A percentile compares a stretch with the other conserved stretches of the same genome.
Conservation (phyloP, 1,140 invertebrate species). For the Trachelipus rathkii region DNA sequence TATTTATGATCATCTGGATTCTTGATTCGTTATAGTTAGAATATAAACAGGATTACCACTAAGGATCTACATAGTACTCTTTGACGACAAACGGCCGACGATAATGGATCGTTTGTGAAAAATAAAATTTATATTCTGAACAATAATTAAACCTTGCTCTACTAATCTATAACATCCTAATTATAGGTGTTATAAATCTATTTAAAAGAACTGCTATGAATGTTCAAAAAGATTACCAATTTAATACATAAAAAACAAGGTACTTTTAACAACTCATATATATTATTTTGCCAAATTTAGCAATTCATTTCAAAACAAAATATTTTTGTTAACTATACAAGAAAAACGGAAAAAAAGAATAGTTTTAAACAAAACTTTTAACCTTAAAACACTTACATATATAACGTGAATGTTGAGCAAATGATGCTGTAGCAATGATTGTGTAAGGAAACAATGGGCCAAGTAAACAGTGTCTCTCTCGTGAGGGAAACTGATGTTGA, state of each 20-base stretch:
- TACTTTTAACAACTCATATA: too few relatives aligned
- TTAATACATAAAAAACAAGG: too few relatives aligned
- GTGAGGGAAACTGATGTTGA: slow-evolving; percentile 87
- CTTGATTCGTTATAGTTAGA: slow-evolving; percentile 70
- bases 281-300: too few relatives aligned
- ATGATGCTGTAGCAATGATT: slow-evolving; percentile 69
- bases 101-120: slow-evolving; percentile 64
- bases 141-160: not conserved
- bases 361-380: not conserved
- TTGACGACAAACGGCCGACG: slow-evolving; percentile 73
- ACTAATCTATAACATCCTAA: too few relatives aligned
- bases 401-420: slow-evolving; percentile 52
- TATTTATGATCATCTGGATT: slow-evolving; percentile 40
- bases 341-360: not conserved
- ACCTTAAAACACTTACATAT: slow-evolving; percentile 4
- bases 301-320: too few relatives aligned
- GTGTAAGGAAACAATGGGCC: slow-evolving; percentile 94
- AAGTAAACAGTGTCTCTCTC: slow-evolving; percentile 87
- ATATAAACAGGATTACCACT: slow-evolving; percentile 87
- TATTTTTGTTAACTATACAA: not conserved
- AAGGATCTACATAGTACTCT: slow-evolving; percentile 76
- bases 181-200: too few relatives aligned
- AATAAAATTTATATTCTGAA: not conserved
- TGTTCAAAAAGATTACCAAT: too few relatives aligned
- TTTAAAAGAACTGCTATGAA: too few relatives aligned